Percentiles rank a stretch among this genome's conserved stretches.
Evolutionary conservation across 2,797 vertebrate species (phyloP).

Genomic region (Clarias fuscus): DNA sequence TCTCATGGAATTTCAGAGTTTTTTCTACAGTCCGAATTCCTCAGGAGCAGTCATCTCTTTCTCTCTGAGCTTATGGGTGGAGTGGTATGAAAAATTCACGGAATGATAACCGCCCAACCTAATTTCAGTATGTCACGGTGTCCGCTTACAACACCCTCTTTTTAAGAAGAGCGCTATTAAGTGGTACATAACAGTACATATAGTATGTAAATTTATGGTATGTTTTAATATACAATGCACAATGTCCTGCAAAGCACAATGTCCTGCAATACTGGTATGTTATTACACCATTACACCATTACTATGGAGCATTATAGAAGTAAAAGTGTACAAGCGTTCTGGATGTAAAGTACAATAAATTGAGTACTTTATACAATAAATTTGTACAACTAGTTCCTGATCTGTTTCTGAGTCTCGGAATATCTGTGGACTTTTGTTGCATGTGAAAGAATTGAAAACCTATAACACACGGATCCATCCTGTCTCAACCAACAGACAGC

Average conservation of each 20-base stretch:
- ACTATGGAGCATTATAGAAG: background rate
- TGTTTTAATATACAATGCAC: background rate
- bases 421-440: background rate
- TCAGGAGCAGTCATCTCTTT: background rate
- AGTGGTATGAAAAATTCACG: background rate
- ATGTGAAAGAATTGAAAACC: background rate
- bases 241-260: background rate
- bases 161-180: background rate
- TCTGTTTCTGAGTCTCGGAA: background rate
- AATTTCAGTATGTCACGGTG: slow-evolving; percentile 3
- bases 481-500: background rate
- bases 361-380: too few species aligned
- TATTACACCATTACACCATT: background rate
- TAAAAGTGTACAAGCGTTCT: background rate
- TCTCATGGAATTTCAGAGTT: background rate
- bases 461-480: background rate
- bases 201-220: background rate
- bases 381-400: too few species aligned
- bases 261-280: background rate
- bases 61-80: background rate
- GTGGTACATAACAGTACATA: too few species aligned
- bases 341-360: too few species aligned
- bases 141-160: background rate
- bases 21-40: slow-evolving; percentile 3
- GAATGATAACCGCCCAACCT: background rate